Evolutionary conservation across 2,113 vertebrate genomes (phyloP).

Genomic region (Lonchura striata): DNA sequence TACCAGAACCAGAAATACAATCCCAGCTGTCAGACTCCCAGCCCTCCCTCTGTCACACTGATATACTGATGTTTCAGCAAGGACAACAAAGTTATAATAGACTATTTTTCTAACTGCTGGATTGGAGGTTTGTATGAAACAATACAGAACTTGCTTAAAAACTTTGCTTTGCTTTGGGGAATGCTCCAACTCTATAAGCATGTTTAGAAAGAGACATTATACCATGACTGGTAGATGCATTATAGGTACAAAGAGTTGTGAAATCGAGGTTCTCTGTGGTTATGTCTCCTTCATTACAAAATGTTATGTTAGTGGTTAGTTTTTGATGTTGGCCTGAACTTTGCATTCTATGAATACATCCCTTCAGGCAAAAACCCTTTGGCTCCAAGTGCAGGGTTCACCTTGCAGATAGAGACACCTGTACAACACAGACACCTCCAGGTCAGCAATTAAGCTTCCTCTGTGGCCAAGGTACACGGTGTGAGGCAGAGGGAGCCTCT

Average conservation of each 20-base stretch:
- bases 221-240: neutral
- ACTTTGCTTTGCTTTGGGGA: neutral
- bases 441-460: no score
- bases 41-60: neutral
- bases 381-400: neutral
- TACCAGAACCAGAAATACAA: neutral
- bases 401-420: neutral
- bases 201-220: neutral
- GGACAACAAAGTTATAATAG: neutral
- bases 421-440: neutral
- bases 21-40: neutral
- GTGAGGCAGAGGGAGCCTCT: neutral
- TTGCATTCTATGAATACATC: rapidly evolving
- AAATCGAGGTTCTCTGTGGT: neutral
- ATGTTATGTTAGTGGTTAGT: neutral
- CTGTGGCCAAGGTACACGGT: neutral
- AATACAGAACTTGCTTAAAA: neutral
- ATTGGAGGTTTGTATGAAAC: neutral
- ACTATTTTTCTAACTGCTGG: neutral
- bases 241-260: neutral
- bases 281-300: neutral
- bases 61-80: neutral
- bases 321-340: neutral
- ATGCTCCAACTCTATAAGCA: neutral
- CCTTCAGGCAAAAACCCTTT: neutral